A percentile compares a stretch with the other conserved stretches of the same genome.
phyloP scores from a whole-genome alignment of 1,140 invertebrate species.

The Leptinotarsa texana region DNA sequence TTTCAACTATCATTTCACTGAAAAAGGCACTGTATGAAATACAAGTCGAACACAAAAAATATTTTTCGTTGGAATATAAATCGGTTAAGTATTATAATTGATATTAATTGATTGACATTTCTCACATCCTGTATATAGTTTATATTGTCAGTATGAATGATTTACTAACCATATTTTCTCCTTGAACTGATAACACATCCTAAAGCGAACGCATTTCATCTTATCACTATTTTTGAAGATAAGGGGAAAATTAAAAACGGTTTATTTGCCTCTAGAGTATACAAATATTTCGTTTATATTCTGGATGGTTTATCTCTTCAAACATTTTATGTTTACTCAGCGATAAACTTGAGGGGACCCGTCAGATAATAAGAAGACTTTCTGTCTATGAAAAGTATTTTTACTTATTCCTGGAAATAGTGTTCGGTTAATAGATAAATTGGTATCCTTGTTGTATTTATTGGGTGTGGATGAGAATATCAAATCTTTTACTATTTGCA shows the following conservation, averaged over 20 bases:
- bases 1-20: too few species aligned
- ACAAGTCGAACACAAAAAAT: too few species aligned
- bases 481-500: too few species aligned
- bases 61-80: too few species aligned
- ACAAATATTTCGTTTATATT: neutral
- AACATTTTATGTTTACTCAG: neutral
- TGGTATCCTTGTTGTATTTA: neutral
- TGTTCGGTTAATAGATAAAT: neutral
- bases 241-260: slow-evolving; percentile 1
- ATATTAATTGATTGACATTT: too few species aligned
- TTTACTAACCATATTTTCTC: slow-evolving; percentile 6
- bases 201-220: neutral
- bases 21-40: too few species aligned
- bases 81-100: too few species aligned
- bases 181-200: slow-evolving; percentile 7
- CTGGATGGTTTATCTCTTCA: neutral
- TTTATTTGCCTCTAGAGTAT: neutral
- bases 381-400: neutral
- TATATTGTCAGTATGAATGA: neutral
- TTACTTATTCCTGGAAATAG: neutral
- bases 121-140: neutral
- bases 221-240: slow-evolving; percentile 3
- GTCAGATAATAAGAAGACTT: slow-evolving; percentile 2
- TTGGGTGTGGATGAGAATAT: too few species aligned
- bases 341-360: neutral